Conservation (phyloP, 2,113 vertebrate genomes). For the Lepus americanus region DNA sequence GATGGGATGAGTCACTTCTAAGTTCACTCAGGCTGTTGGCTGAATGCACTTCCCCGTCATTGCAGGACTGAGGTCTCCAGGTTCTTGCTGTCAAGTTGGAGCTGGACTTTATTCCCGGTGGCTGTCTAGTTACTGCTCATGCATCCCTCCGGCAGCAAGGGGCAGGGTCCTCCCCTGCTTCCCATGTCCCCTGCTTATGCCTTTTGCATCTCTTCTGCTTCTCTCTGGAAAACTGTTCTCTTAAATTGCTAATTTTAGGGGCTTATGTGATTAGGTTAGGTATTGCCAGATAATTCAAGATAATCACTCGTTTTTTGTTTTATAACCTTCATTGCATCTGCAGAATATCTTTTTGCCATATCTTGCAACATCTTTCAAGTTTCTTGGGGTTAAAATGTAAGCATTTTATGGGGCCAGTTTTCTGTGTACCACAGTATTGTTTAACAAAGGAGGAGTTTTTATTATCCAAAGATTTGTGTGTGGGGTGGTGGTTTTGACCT, state of each 20-base stretch:
- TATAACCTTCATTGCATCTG: neutral
- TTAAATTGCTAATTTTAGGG: neutral
- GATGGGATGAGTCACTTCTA: neutral
- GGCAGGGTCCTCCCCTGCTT: neutral
- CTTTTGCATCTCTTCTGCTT: neutral
- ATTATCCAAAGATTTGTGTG: neutral
- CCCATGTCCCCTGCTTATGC: neutral
- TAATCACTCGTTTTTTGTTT: neutral
- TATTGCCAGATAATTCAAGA: neutral
- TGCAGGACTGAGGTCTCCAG: neutral
- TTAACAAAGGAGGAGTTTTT: neutral
- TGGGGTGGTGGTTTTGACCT: neutral
- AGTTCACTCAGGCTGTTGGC: neutral
- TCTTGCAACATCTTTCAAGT: neutral
- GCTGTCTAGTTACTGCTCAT: accelerated
- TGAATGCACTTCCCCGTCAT: neutral
- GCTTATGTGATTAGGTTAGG: neutral
- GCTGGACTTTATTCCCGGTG: neutral
- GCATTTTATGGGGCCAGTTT: neutral
- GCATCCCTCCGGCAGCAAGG: neutral
- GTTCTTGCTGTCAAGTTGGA: neutral
- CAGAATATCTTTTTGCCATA: neutral
- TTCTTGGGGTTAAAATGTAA: neutral
- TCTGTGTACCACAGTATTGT: neutral
- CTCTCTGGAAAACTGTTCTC: neutral